A percentile compares a stretch with the other conserved stretches of the same genome.
Evolutionary conservation across 2,797 vertebrate species (phyloP).

Genomic region (Sebastes wilsoni): DNA sequence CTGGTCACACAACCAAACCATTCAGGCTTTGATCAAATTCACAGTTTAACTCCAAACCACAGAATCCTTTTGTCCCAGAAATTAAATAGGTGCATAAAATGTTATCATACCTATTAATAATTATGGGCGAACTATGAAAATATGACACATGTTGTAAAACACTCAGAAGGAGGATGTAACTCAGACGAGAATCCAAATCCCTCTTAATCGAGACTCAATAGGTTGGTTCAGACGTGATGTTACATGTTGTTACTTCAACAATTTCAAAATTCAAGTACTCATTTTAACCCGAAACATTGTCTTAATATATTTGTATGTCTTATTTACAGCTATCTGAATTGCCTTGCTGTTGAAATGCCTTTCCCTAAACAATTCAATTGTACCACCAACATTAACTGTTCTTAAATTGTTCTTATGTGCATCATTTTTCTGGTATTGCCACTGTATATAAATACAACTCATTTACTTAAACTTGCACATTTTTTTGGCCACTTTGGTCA

Average conservation of each 20-base stretch:
- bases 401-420: neutral
- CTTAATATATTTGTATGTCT: neutral
- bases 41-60: neutral
- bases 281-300: neutral
- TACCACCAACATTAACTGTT: neutral
- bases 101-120: neutral
- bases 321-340: neutral
- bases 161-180: neutral
- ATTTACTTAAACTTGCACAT: neutral
- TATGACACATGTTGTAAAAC: neutral
- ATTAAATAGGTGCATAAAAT: neutral
- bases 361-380: neutral
- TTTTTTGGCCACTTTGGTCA: neutral
- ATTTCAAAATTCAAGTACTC: neutral
- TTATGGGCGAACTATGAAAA: neutral
- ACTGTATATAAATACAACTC: neutral
- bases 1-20: neutral
- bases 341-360: neutral
- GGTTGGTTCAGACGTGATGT: neutral
- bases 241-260: neutral
- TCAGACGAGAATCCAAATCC: neutral
- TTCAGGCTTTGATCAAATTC: neutral
- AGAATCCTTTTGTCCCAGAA: neutral
- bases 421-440: neutral
- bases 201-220: neutral